Percentiles rank a stretch among this genome's conserved stretches.
Evolutionary conservation across 2,797 vertebrate genomes (phyloP).

Genomic region (Discoglossus pictus): DNA sequence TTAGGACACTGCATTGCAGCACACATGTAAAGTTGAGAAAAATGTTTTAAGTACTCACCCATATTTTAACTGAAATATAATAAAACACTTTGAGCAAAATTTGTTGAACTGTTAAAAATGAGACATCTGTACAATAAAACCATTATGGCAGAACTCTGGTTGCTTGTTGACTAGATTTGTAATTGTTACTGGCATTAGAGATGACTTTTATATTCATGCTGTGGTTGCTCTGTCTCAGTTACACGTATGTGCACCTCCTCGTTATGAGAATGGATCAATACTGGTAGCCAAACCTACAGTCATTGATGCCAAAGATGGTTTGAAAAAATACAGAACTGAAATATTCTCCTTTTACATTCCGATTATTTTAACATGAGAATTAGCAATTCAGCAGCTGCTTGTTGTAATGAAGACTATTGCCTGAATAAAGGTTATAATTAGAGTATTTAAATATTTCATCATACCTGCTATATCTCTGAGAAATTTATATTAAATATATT

Average conservation of each 20-base stretch:
- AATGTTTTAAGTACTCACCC: too few relatives aligned
- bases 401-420: slow-evolving; percentile 28
- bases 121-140: slow-evolving; percentile 12
- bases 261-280: neutral
- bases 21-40: neutral
- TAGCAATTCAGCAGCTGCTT: slow-evolving; percentile 21
- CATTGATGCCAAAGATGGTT: slow-evolving; percentile 11
- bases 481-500: slow-evolving; percentile 29
- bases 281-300: slow-evolving; percentile 1
- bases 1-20: slow-evolving; percentile 6
- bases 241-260: neutral
- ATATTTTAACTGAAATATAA: too few relatives aligned
- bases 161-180: slow-evolving; percentile 15
- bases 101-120: neutral
- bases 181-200: neutral
- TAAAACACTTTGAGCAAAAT: neutral
- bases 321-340: neutral
- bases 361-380: slow-evolving; percentile 14
- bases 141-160: neutral
- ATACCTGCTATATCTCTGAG: slow-evolving; percentile 29
- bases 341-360: slow-evolving; percentile 8
- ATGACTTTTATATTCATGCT: neutral
- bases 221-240: slow-evolving; percentile 3
- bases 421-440: slow-evolving; percentile 40
- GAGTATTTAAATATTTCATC: slow-evolving; percentile 30